Evolutionary conservation across 1,140 invertebrate species (phyloP).

Genomic region (Zaprionus ornatus): DNA sequence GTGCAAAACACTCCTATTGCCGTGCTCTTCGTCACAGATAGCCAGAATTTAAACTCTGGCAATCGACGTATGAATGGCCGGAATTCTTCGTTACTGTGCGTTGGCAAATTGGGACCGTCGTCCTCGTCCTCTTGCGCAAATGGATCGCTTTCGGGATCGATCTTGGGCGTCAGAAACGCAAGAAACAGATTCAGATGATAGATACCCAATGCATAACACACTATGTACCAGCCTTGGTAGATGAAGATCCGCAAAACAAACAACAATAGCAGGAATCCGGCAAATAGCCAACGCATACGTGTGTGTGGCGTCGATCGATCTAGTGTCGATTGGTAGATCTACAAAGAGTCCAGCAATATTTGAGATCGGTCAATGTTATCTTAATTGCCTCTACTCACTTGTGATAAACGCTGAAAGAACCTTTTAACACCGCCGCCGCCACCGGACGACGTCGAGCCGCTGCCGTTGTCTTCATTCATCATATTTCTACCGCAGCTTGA

Average conservation of each 20-base stretch:
- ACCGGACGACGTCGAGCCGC: constrained; percentile 55
- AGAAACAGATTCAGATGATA: constrained; percentile 99
- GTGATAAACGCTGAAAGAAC: constrained; percentile 79
- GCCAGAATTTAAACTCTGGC: constrained; percentile 99
- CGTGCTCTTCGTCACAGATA: constrained; percentile 98
- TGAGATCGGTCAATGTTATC: neutral
- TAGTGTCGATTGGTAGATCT: constrained; percentile 86
- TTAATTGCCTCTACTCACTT: constrained; percentile 52
- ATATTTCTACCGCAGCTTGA: constrained; percentile 37
- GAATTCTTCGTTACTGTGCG: constrained; percentile 98
- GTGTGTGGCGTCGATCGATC: constrained; percentile 88
- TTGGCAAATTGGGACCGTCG: constrained; percentile 97
- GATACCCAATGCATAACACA: constrained; percentile 99
- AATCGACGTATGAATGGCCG: constrained; percentile 98
- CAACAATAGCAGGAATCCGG: constrained; percentile 85
- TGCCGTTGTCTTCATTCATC: constrained; percentile 81
- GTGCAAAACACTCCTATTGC: constrained; percentile 95
- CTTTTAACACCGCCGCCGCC: constrained; percentile 69
- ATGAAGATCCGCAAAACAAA: constrained; percentile 87
- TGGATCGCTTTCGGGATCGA: constrained; percentile 97
- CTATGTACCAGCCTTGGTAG: constrained; percentile 98
- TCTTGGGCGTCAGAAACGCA: constrained; percentile 99
- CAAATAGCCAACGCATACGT: constrained; percentile 86
- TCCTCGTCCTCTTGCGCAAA: constrained; percentile 89
- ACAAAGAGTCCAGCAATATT: constrained; percentile 19